These are phyloP conservation scores for Anguilla japonica DNA, from an alignment of 2,113 vertebrate species.

Conservation along the genomic window DNA sequence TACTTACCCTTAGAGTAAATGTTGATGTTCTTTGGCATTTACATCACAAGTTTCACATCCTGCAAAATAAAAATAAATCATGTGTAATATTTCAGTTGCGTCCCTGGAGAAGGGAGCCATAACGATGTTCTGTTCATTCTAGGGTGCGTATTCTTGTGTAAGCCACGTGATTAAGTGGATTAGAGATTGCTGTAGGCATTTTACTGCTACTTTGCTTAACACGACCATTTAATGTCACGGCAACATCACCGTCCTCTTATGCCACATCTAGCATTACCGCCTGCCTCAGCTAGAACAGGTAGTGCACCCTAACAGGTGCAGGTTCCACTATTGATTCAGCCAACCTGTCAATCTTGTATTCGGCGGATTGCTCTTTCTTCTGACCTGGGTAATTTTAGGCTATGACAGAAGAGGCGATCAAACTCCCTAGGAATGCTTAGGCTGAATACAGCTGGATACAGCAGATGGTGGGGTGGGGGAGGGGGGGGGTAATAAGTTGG, in stretches of 20 bases:
- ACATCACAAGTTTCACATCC: too few relatives aligned
- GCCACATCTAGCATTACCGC: not conserved
- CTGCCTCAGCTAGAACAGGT: not conserved
- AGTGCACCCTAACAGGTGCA: not conserved
- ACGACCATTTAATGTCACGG: not conserved
- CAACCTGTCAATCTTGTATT: too few relatives aligned
- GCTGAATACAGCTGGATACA: too few relatives aligned
- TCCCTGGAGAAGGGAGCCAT: too few relatives aligned
- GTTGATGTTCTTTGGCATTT: not conserved
- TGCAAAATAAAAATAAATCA: too few relatives aligned
- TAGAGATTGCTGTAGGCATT: not conserved
- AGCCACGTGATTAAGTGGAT: not conserved
- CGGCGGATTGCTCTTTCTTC: too few relatives aligned
- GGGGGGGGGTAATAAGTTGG: slow-evolving; percentile 2
- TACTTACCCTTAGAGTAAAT: not conserved
- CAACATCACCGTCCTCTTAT: not conserved
- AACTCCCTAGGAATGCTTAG: too few relatives aligned
- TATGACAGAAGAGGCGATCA: too few relatives aligned
- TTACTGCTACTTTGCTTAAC: not conserved
- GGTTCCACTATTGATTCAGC: not conserved
- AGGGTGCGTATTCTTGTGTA: not conserved
- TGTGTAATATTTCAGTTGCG: too few relatives aligned
- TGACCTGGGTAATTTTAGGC: too few relatives aligned
- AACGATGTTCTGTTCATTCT: too few relatives aligned
- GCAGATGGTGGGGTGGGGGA: too few relatives aligned